Conservation (phyloP, 2,888 invertebrate genomes). For the Lasioglossum calceatum region DNA sequence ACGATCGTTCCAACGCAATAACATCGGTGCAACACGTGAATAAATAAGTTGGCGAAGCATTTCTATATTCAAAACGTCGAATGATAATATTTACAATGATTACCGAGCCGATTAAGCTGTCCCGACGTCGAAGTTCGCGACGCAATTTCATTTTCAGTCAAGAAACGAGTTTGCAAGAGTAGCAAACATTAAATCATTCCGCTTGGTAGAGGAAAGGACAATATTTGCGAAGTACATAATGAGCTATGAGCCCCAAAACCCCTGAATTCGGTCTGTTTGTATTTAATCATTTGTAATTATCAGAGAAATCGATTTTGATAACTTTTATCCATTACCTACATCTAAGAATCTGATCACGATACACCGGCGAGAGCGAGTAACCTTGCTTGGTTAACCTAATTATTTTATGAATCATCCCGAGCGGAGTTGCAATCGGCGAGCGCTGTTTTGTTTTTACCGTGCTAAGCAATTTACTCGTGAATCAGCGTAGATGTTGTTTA, state of each 20-base stretch:
- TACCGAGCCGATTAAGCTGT: neutral
- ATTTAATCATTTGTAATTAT: no score
- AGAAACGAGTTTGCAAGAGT: neutral
- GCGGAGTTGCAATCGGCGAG: neutral
- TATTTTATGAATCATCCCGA: neutral
- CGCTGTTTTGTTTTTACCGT: constrained; percentile 18
- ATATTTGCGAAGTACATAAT: constrained; percentile 6
- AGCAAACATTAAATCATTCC: neutral
- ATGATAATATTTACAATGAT: neutral
- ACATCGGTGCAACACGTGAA: neutral
- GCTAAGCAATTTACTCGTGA: constrained; percentile 26
- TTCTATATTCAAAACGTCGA: neutral
- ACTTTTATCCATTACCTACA: neutral
- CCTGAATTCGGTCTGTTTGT: no score
- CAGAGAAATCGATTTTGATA: neutral
- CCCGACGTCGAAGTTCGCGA: neutral
- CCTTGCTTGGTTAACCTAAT: neutral
- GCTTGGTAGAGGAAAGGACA: neutral
- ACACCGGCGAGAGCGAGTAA: neutral
- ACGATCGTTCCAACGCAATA: neutral
- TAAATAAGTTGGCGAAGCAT: neutral
- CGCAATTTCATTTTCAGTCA: neutral
- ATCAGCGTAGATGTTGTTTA: neutral
- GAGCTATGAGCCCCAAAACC: neutral
- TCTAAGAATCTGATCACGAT: neutral